These are phyloP conservation scores for Cyclophora punctaria DNA, from an alignment of 2,888 invertebrate genomes.

Conservation along the genomic window DNA sequence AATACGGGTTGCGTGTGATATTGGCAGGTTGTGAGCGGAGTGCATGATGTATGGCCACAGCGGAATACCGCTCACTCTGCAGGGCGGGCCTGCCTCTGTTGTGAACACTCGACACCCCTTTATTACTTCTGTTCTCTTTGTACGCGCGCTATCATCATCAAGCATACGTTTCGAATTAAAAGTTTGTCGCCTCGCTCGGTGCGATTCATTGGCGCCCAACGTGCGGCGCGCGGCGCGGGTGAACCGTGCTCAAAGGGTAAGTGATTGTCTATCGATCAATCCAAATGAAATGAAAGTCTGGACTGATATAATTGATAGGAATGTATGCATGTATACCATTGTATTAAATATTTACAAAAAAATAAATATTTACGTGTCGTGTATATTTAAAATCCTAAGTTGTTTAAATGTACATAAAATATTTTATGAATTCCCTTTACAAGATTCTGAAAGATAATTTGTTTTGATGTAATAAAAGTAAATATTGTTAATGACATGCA, in stretches of 20 bases:
- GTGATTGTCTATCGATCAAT: slow-evolving; percentile 11
- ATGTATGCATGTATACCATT: too few relatives aligned
- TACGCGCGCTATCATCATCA: slow-evolving; percentile 51
- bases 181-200: slow-evolving; percentile 43
- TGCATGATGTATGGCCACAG: slow-evolving; percentile 14
- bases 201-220: slow-evolving; percentile 47
- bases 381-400: not conserved
- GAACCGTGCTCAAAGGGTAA: slow-evolving; percentile 18
- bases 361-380: not conserved
- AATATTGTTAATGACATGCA: slow-evolving; percentile 21
- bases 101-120: slow-evolving; percentile 64
- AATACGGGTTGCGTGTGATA: slow-evolving; percentile 2
- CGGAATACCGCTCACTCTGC: slow-evolving; percentile 12
- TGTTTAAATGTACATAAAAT: too few relatives aligned
- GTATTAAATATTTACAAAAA: not conserved
- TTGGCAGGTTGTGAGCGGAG: slow-evolving; percentile 9
- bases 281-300: slow-evolving; percentile 4
- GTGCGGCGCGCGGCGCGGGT: slow-evolving; percentile 19
- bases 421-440: slow-evolving; percentile 12
- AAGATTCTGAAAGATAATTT: slow-evolving; percentile 13
- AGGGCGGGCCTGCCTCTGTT: slow-evolving; percentile 23
- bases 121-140: slow-evolving; percentile 67
- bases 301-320: slow-evolving; percentile 1
- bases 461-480: slow-evolving; percentile 26
- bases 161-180: slow-evolving; percentile 62